Evolutionary conservation across 1,140 invertebrate genomes (phyloP).

Genomic region (Drosophila teissieri): DNA sequence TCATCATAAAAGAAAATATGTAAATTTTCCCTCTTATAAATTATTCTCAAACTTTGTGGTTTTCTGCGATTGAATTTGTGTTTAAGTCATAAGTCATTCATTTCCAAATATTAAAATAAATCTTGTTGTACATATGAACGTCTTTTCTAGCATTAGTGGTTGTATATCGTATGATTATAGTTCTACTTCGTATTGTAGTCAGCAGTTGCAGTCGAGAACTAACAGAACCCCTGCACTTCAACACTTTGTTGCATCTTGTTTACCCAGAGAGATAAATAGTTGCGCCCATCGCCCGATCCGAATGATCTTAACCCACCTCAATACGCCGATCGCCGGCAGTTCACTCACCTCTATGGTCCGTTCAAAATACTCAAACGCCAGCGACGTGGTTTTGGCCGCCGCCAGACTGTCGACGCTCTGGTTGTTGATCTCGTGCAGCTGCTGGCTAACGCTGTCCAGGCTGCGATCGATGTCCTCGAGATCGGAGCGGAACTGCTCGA

Average conservation of each 20-base stretch:
- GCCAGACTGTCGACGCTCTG: slow-evolving; percentile 90
- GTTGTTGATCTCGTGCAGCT: slow-evolving; percentile 87
- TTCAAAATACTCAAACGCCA: slow-evolving; percentile 91
- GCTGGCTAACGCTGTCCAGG: slow-evolving; percentile 88
- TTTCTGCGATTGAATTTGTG: no score
- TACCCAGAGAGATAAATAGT: slow-evolving; percentile 11
- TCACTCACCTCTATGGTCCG: slow-evolving; percentile 90
- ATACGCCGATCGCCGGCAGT: slow-evolving; percentile 18
- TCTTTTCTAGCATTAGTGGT: no score
- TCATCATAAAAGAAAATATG: slow-evolving; percentile 24
- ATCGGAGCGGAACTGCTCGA: slow-evolving; percentile 88
- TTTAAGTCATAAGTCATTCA: no score
- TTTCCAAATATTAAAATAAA: no score
- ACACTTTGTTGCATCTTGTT: slow-evolving; percentile 6
- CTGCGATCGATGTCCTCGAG: slow-evolving; percentile 90
- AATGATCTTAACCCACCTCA: slow-evolving; percentile 34
- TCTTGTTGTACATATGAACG: no score
- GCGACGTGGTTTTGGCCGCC: slow-evolving; percentile 89
- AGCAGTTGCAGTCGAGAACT: not conserved
- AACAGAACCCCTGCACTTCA: not conserved
- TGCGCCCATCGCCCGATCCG: not conserved
- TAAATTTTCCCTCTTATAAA: not conserved
- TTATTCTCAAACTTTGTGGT: not conserved
- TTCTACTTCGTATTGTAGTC: no score
- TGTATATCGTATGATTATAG: no score